Evolutionary conservation across 2,113 vertebrate species (phyloP).

Genomic region (Alectura lathami): DNA sequence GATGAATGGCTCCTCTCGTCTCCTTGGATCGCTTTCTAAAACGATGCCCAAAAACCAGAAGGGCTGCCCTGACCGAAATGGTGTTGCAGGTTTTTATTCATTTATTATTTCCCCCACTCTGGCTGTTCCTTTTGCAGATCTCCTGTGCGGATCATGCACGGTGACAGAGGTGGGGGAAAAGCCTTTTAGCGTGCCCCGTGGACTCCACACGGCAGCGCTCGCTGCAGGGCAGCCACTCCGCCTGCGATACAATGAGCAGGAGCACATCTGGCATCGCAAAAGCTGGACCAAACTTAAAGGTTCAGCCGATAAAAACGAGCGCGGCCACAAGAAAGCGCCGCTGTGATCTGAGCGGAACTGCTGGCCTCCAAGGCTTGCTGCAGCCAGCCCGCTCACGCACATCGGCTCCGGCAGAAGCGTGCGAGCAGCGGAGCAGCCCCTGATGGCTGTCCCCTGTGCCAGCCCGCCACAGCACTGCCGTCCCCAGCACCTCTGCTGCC

Average conservation of each 20-base stretch:
- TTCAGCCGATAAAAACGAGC: not conserved
- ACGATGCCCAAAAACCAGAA: not conserved
- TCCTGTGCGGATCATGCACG: not conserved
- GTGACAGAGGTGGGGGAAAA: not conserved
- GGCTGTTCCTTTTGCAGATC: not conserved
- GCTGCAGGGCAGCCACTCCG: not conserved
- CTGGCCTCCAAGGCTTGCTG: not conserved
- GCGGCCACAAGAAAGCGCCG: not conserved
- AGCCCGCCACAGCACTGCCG: accelerated
- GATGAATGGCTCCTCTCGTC: not conserved
- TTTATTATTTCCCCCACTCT: not conserved
- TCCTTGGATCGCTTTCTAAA: not conserved
- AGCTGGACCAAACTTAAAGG: not conserved
- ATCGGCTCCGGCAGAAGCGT: not conserved
- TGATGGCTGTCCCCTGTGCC: not conserved
- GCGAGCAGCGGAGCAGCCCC: not conserved
- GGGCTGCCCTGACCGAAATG: not conserved
- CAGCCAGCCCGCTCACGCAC: not conserved
- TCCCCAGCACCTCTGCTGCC: not conserved
- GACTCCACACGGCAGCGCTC: not conserved
- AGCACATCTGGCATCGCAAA: not conserved
- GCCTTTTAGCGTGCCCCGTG: not conserved
- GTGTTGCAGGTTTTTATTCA: not conserved
- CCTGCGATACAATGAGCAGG: not conserved
- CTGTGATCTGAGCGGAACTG: not conserved